Conservation (phyloP, 2,888 invertebrate species). For the Amorpha juglandis region DNA sequence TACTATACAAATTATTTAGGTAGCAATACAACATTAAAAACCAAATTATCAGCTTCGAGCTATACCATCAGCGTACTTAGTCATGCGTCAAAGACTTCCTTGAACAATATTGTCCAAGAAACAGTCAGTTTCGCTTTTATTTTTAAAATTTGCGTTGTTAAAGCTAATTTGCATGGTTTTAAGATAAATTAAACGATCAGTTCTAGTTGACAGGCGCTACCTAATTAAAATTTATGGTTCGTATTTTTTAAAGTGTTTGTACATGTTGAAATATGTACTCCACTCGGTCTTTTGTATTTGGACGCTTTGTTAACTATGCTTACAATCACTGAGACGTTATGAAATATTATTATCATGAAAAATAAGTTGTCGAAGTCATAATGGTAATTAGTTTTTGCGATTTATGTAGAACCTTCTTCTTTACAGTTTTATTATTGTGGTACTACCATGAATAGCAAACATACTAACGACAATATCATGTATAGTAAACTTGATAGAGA, state of each 20-base stretch:
- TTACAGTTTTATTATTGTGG: too few species aligned
- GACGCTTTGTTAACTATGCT: neutral
- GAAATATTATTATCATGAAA: neutral
- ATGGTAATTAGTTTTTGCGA: too few species aligned
- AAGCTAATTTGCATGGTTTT: neutral
- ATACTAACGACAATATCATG: too few species aligned
- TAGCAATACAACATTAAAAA: neutral
- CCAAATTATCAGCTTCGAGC: conserved; percentile 15
- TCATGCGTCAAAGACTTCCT: conserved; percentile 16
- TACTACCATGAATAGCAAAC: too few species aligned
- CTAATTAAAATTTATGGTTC: conserved; percentile 26
- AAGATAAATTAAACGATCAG: conserved; percentile 11
- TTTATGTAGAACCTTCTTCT: too few species aligned
- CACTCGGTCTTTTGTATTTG: neutral
- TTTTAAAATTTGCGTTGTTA: neutral
- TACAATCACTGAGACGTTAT: neutral
- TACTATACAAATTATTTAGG: neutral
- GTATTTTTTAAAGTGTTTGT: neutral
- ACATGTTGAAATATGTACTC: neutral
- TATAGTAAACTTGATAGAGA: too few species aligned
- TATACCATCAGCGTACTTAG: conserved; percentile 19
- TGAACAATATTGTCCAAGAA: conserved; percentile 4
- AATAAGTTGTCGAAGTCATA: neutral
- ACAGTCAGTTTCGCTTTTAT: conserved; percentile 5
- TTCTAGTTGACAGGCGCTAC: conserved; percentile 20